Evolutionary conservation across 92 coral and sea anemone species (phyloP).

Genomic region (Epizoanthus illoricatus): DNA sequence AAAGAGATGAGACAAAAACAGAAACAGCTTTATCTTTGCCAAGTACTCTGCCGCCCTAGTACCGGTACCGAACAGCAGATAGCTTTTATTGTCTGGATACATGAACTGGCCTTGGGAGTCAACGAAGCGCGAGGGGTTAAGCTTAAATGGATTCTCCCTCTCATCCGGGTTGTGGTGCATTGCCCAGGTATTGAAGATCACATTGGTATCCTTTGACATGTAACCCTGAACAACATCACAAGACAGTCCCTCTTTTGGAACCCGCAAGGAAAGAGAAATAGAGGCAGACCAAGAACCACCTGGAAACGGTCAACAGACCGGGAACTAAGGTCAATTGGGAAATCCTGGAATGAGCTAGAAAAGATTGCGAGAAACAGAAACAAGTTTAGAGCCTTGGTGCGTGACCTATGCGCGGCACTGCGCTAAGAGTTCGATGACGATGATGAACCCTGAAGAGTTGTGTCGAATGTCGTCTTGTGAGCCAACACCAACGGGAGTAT

Average conservation of each 20-base stretch:
- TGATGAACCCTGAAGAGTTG: conserved; percentile 64
- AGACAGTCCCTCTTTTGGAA: too few species aligned
- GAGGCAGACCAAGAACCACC: too few species aligned
- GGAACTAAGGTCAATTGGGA: too few species aligned
- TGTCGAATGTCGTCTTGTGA: conserved; percentile 83
- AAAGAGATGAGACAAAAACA: too few species aligned
- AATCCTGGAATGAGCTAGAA: too few species aligned
- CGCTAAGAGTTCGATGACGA: too few species aligned
- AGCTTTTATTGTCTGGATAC: neutral
- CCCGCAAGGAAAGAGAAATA: too few species aligned
- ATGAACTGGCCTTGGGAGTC: conserved; percentile 63
- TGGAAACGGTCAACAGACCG: too few species aligned
- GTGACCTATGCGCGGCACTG: too few species aligned
- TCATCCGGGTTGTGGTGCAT: conserved; percentile 81
- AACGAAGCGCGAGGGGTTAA: conserved; percentile 78
- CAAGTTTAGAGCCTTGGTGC: too few species aligned
- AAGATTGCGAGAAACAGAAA: too few species aligned
- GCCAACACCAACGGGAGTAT: conserved; percentile 19
- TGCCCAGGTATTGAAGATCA: conserved; percentile 81
- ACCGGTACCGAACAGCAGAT: neutral
- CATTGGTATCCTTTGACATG: conserved; percentile 79
- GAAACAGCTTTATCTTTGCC: neutral
- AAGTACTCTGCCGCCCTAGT: neutral
- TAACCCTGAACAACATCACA: too few species aligned
- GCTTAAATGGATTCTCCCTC: conserved; percentile 74